These are phyloP conservation scores for Lysandra bellargus DNA, from an alignment of 2,888 invertebrate genomes.

Conservation along the genomic window DNA sequence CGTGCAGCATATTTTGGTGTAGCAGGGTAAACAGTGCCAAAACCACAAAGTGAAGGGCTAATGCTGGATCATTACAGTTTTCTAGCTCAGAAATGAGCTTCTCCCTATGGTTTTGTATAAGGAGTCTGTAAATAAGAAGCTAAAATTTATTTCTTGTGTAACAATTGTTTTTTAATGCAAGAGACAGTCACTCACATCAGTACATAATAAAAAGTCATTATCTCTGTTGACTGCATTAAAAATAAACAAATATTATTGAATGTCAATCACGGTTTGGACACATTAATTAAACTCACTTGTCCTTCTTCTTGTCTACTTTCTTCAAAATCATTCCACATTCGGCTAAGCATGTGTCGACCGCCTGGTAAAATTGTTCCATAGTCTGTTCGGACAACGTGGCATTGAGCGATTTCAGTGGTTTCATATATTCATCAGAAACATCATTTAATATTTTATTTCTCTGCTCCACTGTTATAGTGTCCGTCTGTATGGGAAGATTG, in stretches of 20 bases:
- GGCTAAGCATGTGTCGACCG: constrained; percentile 86
- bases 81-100: constrained; percentile 89
- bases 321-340: constrained; percentile 89
- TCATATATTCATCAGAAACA: constrained; percentile 84
- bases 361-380: constrained; percentile 89
- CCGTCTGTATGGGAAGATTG: constrained; percentile 81
- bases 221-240: background rate
- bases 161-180: background rate
- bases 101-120: constrained; percentile 90
- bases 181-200: background rate
- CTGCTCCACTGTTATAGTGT: constrained; percentile 83
- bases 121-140: constrained; percentile 73
- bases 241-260: background rate
- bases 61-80: constrained; percentile 86
- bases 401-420: constrained; percentile 84
- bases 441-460: constrained; percentile 86
- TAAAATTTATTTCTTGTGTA: background rate
- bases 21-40: constrained; percentile 89
- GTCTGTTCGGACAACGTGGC: constrained; percentile 84
- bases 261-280: constrained; percentile 3
- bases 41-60: constrained; percentile 88
- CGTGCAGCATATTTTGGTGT: constrained; percentile 92
- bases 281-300: constrained; percentile 67
- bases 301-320: constrained; percentile 94
- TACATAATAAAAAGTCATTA: background rate